These are phyloP conservation scores for Toxotes jaculatrix DNA, from an alignment of 2,113 vertebrate genomes.

Conservation along the genomic window DNA sequence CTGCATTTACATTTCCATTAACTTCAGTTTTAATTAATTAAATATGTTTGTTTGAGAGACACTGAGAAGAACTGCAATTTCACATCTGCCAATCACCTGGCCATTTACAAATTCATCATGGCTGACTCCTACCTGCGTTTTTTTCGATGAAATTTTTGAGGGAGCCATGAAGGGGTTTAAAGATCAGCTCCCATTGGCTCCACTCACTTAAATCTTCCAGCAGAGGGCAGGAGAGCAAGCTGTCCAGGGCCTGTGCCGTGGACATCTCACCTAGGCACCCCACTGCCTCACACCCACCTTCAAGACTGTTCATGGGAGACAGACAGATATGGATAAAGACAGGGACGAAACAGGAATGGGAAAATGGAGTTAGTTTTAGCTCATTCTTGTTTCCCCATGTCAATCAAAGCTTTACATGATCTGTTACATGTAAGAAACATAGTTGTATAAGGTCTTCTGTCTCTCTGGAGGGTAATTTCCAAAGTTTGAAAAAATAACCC, in stretches of 20 bases:
- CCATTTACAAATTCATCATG: neutral
- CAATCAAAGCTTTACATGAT: too few species aligned
- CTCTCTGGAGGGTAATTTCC: too few species aligned
- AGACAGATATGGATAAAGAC: neutral
- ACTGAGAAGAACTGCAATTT: too few species aligned
- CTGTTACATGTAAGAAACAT: too few species aligned
- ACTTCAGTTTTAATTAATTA: neutral
- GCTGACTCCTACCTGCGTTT: conserved; percentile 61
- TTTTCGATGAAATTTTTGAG: conserved; percentile 86
- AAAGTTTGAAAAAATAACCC: too few species aligned
- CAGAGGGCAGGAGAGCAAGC: conserved; percentile 82
- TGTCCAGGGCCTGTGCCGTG: conserved; percentile 76
- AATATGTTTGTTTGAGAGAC: too few species aligned
- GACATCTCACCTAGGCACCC: conserved; percentile 80
- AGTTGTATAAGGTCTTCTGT: too few species aligned
- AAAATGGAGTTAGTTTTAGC: neutral
- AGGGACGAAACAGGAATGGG: neutral
- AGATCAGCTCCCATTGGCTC: conserved; percentile 86
- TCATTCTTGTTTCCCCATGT: neutral
- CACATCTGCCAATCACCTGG: too few species aligned
- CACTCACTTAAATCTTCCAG: conserved; percentile 84
- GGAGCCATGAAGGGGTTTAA: conserved; percentile 78
- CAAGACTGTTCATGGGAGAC: conserved; percentile 35
- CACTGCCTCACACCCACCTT: conserved; percentile 62
- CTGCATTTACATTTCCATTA: neutral